Conservation (phyloP, 2,113 vertebrate species). For the Trachemys scripta region DNA sequence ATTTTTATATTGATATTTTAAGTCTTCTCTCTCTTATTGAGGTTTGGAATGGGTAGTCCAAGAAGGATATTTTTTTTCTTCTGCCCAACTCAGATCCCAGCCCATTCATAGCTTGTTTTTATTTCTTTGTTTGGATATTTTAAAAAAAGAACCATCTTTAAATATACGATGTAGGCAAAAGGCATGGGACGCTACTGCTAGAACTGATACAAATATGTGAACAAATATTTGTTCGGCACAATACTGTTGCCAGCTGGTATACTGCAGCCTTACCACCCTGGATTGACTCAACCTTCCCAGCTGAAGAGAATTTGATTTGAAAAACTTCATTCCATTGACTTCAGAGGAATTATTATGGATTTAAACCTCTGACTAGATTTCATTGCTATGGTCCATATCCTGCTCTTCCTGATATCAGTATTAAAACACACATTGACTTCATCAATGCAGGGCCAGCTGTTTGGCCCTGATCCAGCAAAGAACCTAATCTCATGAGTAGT, state of each 20-base stretch:
- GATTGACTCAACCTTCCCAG: accelerated
- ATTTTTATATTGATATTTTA: conserved; percentile 46
- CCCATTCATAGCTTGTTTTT: neutral
- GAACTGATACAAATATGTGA: neutral
- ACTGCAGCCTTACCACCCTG: neutral
- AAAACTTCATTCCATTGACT: neutral
- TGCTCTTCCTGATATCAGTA: neutral
- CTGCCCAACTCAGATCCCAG: neutral
- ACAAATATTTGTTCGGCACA: accelerated
- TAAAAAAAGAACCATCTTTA: neutral
- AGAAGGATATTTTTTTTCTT: neutral
- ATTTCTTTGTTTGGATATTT: neutral
- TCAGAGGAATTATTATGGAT: neutral
- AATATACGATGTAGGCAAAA: neutral
- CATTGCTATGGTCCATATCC: accelerated
- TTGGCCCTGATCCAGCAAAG: neutral
- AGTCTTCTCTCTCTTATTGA: conserved; percentile 25
- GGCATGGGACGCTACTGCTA: neutral
- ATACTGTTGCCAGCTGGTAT: accelerated
- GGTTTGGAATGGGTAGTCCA: neutral
- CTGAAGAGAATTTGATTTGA: neutral
- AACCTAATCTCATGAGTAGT: neutral
- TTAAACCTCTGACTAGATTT: neutral
- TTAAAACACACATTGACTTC: neutral
- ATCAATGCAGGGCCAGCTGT: neutral